Conservation (phyloP, 1,140 invertebrate genomes). For the Pogonomyrmex californicus region DNA sequence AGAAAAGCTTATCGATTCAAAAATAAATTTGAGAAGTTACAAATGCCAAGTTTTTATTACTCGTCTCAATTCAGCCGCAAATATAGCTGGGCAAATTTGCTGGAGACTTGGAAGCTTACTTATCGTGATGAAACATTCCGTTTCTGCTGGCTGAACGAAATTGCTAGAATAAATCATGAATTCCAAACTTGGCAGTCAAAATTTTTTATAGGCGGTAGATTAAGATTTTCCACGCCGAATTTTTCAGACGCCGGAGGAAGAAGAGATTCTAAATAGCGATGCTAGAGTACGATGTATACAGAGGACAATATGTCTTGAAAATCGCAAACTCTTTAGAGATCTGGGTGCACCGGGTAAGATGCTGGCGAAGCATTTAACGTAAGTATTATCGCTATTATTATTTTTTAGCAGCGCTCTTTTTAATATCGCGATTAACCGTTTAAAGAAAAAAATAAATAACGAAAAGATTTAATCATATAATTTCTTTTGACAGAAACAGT, state of each 20-base stretch:
- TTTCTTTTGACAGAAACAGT: not conserved
- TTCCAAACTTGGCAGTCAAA: not conserved
- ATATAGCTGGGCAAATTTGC: not conserved
- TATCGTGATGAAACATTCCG: conserved; percentile 32
- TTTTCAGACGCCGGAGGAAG: conserved; percentile 79
- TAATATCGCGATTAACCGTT: not conserved
- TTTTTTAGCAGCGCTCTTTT: not conserved
- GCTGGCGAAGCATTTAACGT: conserved; percentile 84
- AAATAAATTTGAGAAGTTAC: not conserved
- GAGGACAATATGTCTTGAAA: conserved; percentile 82
- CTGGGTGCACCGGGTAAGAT: conserved; percentile 79
- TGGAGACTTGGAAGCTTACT: conserved; percentile 10
- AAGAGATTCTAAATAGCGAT: conserved; percentile 80
- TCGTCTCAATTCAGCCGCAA: not conserved
- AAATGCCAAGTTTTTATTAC: not conserved
- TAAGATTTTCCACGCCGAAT: conserved; percentile 42
- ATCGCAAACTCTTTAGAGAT: conserved; percentile 79
- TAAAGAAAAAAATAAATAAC: not conserved
- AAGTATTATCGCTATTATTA: conserved; percentile 66
- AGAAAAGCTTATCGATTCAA: not conserved
- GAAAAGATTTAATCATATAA: not conserved
- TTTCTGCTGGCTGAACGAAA: conserved; percentile 12
- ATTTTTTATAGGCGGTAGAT: conserved; percentile 28
- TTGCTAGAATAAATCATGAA: conserved; percentile 45
- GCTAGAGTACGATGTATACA: conserved; percentile 83